Base-by-base conservation (phyloP, 2,797 vertebrate species). In the Neosalanx taihuensis region DNA sequence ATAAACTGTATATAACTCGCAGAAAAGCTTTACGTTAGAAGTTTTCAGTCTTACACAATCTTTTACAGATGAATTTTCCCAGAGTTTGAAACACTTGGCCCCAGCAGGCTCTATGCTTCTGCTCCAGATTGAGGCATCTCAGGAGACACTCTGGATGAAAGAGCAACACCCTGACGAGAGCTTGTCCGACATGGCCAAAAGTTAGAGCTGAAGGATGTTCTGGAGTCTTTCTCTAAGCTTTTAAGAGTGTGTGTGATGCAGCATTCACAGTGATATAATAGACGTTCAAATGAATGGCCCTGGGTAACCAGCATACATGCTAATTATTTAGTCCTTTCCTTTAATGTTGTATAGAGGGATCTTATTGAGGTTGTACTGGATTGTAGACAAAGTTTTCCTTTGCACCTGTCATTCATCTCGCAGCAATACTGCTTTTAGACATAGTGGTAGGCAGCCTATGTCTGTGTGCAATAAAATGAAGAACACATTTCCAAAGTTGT, bases 101-200 rank as follows among this genome's bases (percentile, higher is more conserved):
- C 41, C 31, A 62, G 37, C 37, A 56, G n/a, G 53, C 61, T 53
- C 57, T 20, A 63, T 74, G 64, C 76, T 75, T 81, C 74, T 41
- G 81, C 84, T 81, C 81, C 78, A 57, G 82, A 75, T 70, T 76
- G 61, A 81, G 59, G 61, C 73, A 12, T 88, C 88, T 85, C 84
- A 26, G 67, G 80, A 82, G 82, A 83, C 64, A 72, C 23, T 0
- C 67, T 3, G 72, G 77, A 75, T 81, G 79, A 83, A 85, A 83
- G 82, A 80, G 79, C 69, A 72, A 72, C 74, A 76, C 79, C 69
- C 65, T 82, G 85, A 87, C 81, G 88, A 86, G 80, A 77, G 65
- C 77, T 82, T 82, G 84, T 89, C 81, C 71, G 84, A 83, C 80
- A 82, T 76, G 84, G 84, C 83, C 83, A 77, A 79, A 86, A 87